phyloP scores from a whole-genome alignment of 1,140 invertebrate species.

The Olivierus martensii region DNA sequence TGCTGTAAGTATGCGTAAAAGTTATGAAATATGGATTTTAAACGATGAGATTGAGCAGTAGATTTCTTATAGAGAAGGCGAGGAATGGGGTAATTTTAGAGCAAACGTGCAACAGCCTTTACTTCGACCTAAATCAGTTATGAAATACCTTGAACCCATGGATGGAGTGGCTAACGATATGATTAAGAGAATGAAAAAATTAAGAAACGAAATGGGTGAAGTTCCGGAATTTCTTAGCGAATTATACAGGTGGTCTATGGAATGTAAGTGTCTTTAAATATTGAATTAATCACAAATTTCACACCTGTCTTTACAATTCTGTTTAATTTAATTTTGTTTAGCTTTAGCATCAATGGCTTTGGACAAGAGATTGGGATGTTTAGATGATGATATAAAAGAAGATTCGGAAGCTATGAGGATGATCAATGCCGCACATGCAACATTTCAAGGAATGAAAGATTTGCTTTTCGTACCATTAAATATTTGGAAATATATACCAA shows the following conservation, averaged over 20 bases:
- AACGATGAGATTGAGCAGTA: too few relatives aligned
- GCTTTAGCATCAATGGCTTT: constrained; percentile 24
- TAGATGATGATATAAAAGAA: constrained; percentile 14
- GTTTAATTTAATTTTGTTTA: too few relatives aligned
- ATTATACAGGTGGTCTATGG: constrained; percentile 28
- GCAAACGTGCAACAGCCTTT: constrained; percentile 16
- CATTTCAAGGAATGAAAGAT: constrained; percentile 52
- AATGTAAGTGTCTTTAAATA: constrained; percentile 24
- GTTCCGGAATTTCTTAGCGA: constrained; percentile 24
- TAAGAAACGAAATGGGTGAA: constrained; percentile 17
- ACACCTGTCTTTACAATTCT: background rate
- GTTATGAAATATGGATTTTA: too few relatives aligned
- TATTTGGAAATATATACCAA: constrained; percentile 56
- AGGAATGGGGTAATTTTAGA: too few relatives aligned
- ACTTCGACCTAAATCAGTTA: constrained; percentile 13
- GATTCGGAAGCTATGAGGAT: constrained; percentile 48
- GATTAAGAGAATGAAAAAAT: constrained; percentile 2
- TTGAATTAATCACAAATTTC: background rate
- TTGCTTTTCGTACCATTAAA: constrained; percentile 59
- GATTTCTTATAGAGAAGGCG: too few relatives aligned
- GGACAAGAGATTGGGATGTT: constrained; percentile 23
- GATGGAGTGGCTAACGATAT: constrained; percentile 16
- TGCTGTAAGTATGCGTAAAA: too few relatives aligned
- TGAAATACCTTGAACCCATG: constrained; percentile 7
- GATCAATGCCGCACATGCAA: constrained; percentile 51